A percentile compares a stretch with the other conserved stretches of the same genome.
Conservation (phyloP, 53 echinoderm and acorn worm genomes). For the Echinometra lucunter region DNA sequence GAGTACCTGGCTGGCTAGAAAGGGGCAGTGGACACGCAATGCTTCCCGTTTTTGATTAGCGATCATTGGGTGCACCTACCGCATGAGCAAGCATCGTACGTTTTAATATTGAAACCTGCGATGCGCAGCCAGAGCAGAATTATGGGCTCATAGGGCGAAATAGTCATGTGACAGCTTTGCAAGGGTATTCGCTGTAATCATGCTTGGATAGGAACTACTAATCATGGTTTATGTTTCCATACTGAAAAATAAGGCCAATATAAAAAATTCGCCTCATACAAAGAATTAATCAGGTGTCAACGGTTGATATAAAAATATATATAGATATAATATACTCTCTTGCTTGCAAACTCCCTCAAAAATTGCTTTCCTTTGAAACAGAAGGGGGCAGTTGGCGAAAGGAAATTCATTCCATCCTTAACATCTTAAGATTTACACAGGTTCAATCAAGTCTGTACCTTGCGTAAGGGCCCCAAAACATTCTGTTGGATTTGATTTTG, state of each 20-base stretch:
- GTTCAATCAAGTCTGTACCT: too few relatives aligned
- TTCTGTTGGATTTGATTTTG: too few relatives aligned
- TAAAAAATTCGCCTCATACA: background rate
- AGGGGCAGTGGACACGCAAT: constrained; percentile 39
- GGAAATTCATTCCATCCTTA: too few relatives aligned
- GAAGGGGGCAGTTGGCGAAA: too few relatives aligned
- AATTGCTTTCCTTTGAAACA: too few relatives aligned
- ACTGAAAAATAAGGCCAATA: background rate
- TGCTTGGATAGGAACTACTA: background rate
- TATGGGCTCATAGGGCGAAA: background rate
- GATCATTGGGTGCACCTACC: background rate
- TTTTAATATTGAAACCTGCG: constrained; percentile 65
- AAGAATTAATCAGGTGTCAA: too few relatives aligned
- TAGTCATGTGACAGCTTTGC: constrained; percentile 34
- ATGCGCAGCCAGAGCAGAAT: constrained; percentile 36
- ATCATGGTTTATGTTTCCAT: background rate
- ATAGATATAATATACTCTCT: too few relatives aligned
- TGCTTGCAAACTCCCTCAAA: too few relatives aligned
- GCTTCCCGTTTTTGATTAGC: constrained; percentile 52
- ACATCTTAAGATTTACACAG: too few relatives aligned
- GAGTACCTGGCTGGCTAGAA: background rate
- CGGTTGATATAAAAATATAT: too few relatives aligned
- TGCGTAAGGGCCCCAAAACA: too few relatives aligned
- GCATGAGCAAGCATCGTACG: constrained; percentile 31
- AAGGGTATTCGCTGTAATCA: constrained; percentile 45